Evolutionary conservation across 2,888 invertebrate genomes (phyloP), one percentile per base, ranked within the genome.

Genomic region (Synergus gifuensis): DNA sequence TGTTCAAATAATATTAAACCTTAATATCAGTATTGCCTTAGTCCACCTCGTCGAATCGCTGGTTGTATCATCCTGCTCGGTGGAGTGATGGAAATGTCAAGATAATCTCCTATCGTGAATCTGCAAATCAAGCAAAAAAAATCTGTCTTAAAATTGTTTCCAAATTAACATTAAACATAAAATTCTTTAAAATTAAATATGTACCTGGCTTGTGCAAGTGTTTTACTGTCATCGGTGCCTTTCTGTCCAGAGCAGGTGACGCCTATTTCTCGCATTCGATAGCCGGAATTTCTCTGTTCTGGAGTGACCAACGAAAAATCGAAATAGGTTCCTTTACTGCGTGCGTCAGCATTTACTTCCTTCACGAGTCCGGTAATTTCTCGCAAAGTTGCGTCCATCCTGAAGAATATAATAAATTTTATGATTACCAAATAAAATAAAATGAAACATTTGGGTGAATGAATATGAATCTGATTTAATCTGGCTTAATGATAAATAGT

Each of bases 341-440:
- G 94, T 0, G 99, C 98, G 91, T 99, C 99, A 8, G 98, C 98
- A 92, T 99, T 99, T 0, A 99, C 99, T 94, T 99, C 99, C 90
- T 98, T 98, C 0, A 99, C 98, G 9, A 99, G 93, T n/a, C 97
- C 96, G 0, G 98, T 98, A 12, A 99, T 94, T 93, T 99, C 99
- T 83, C 98, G 96, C 18, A 99, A 94, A 0, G 98, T 98, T 5
- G 99, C 99, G 93, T 99, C 96, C 94, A 95, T 93, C 95, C 95
- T 94, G 82, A 62, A 77, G 46, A 22, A 42, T 67, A 60, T 60
- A 62, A n/a, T 18, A 36, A 18, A 18, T 58, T n/a, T 36, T n/a
- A 14, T 49, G 4, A 49, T 46, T 46, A 16, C 49, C 5, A 0
- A 49, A 49, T 16, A 0, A 49, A 49, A 16, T 49, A 40, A 49